Percentiles rank a stretch among this genome's conserved stretches.
phyloP scores from a whole-genome alignment of 2,888 invertebrate genomes.

The Neoitamus cyanurus region DNA sequence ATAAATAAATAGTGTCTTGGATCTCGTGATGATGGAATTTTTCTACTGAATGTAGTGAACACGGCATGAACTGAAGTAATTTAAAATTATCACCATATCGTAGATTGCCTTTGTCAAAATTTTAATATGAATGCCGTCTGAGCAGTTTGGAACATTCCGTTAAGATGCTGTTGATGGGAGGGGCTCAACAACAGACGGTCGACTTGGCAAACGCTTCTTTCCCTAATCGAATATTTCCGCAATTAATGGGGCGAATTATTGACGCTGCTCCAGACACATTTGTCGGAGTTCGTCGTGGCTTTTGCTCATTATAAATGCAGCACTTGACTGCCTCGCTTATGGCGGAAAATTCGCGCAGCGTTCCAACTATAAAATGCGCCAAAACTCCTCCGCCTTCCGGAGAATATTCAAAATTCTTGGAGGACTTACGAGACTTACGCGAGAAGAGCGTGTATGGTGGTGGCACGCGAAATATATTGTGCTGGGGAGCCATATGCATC shows the following conservation, averaged over 20 bases:
- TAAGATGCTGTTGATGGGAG: not conserved
- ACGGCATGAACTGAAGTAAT: too few relatives aligned
- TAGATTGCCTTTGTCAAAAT: too few relatives aligned
- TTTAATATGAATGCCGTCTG: not conserved
- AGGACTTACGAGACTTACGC: not conserved
- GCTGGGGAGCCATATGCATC: not conserved
- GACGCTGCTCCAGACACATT: not conserved
- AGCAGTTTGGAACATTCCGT: not conserved
- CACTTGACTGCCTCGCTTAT: not conserved
- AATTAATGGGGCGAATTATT: not conserved
- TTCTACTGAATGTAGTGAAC: too few relatives aligned
- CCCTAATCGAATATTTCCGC: not conserved
- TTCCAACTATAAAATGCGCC: not conserved
- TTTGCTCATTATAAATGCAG: not conserved
- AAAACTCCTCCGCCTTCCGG: not conserved
- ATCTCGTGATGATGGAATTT: too few relatives aligned
- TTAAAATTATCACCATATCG: too few relatives aligned
- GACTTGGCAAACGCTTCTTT: not conserved
- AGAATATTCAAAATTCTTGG: not conserved
- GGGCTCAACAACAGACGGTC: not conserved
- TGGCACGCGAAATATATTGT: not conserved
- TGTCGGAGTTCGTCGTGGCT: not conserved
- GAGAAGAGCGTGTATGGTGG: not conserved
- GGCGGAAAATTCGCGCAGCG: not conserved
- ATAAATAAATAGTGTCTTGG: too few relatives aligned